phyloP scores from a whole-genome alignment of 1,140 invertebrate genomes.

The Anoplophora glabripennis region DNA sequence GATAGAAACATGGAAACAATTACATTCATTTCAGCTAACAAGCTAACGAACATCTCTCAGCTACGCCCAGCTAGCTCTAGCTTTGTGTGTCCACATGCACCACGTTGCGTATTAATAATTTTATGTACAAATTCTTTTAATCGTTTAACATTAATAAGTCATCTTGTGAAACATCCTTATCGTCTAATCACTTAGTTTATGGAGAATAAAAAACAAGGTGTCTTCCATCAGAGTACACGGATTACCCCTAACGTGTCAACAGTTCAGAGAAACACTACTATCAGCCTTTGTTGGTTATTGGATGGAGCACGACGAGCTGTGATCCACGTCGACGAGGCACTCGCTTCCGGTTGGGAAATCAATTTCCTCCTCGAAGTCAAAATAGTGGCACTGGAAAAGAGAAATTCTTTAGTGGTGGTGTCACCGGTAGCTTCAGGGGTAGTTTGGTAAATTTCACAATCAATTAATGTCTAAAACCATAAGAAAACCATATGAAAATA shows the following conservation, averaged over 20 bases:
- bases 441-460: not conserved
- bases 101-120: not conserved
- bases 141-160: not conserved
- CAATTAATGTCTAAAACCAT: not conserved
- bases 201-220: not conserved
- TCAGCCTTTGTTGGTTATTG: constrained; percentile 39
- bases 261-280: not conserved
- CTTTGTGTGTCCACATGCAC: not conserved
- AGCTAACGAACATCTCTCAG: too few relatives aligned
- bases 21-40: too few relatives aligned
- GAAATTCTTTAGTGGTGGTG: constrained; percentile 11
- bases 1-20: too few relatives aligned
- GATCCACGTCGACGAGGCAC: constrained; percentile 38
- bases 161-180: not conserved
- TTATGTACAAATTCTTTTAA: not conserved
- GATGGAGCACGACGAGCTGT: constrained; percentile 44
- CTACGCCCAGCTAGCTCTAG: too few relatives aligned
- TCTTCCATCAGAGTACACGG: not conserved
- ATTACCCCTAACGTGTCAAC: not conserved
- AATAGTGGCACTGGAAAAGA: constrained; percentile 47
- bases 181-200: not conserved
- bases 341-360: constrained; percentile 37
- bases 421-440: not conserved
- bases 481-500: too few relatives aligned
- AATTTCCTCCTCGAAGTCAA: constrained; percentile 47